Evolutionary conservation across 2,888 invertebrate species (phyloP), one percentile per base, ranked within the genome.

Genomic region (Ischnura elegans): DNA sequence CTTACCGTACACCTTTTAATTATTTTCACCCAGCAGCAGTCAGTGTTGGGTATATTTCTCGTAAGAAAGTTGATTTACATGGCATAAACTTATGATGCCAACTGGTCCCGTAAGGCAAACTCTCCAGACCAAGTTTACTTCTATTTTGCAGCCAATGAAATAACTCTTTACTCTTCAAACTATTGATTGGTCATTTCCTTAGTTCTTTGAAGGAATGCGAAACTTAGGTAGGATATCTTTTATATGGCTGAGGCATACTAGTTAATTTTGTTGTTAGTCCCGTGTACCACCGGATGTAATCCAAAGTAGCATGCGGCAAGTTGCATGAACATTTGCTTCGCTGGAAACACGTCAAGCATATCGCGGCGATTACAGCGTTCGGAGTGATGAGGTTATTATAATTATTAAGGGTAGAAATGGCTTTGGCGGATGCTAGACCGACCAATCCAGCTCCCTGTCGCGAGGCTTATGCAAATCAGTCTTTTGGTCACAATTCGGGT

Each of bases 381-480:
- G 0, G 36, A 13, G 76, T 6, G 36, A 13, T 10, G 76, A 36
- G n/a, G n/a, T n/a, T n/a, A 16, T 76, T 36, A 13, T 76, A 29
- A 66, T 66, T 66, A 4, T 4, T 8, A n/a, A 16, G 13, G 29
- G 76, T 36, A 76, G 36, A 25, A 76, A 76, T 76, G 76, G 36
- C 10, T 76, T 76, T 76, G 6, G 36, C 2, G 29, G 36, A 76
- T 76, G 29, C 66, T 29, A 8, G 0, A n/a, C 13, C 8, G 51
- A 51, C 16, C 51, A 51, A 10, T 13, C 76, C 8, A 29, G 29
- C 76, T 76, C 76, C 16, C 36, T 76, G 29, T 76, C 66, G 13
- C 66, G 47, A 76, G 66, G 66, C 19, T 42, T 87, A 90, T 90
- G 90, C 66, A 90, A 61, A 90, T 55, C 90, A 43, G 43, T 90